Percentiles rank a stretch among this genome's conserved stretches.
Evolutionary conservation across 2,797 vertebrate genomes (phyloP).

Genomic region (Crenuchus spilurus): DNA sequence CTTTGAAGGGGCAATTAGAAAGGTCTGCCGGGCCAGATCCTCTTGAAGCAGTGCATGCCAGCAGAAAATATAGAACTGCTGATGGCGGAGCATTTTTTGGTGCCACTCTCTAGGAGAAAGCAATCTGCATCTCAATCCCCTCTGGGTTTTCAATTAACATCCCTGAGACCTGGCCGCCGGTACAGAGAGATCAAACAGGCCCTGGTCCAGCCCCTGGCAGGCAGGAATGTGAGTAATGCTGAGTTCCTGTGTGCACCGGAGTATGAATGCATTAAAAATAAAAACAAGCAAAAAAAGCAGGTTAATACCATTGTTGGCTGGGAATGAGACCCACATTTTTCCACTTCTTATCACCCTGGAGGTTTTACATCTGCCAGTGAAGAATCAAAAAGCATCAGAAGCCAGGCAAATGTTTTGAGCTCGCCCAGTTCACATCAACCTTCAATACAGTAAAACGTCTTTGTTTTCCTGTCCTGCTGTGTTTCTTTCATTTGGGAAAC

Average conservation of each 20-base stretch:
- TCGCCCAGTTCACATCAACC: background rate
- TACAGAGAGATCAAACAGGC: slow-evolving; percentile 63
- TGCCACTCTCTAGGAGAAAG: slow-evolving; percentile 50
- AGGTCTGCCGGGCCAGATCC: slow-evolving; percentile 20
- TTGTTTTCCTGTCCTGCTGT: background rate
- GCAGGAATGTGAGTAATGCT: slow-evolving; percentile 62
- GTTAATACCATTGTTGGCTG: slow-evolving; percentile 45
- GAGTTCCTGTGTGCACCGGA: slow-evolving; percentile 42
- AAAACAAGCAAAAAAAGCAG: slow-evolving; percentile 49
- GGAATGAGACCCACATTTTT: slow-evolving; percentile 45
- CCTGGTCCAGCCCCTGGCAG: slow-evolving; percentile 45
- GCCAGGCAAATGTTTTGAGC: background rate
- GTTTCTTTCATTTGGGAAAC: slow-evolving; percentile 3
- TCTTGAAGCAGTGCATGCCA: slow-evolving; percentile 25
- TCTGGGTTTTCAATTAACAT: slow-evolving; percentile 64
- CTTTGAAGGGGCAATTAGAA: slow-evolving; percentile 35
- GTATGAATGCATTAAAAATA: slow-evolving; percentile 51
- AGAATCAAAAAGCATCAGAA: slow-evolving; percentile 24
- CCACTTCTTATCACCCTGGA: slow-evolving; percentile 31
- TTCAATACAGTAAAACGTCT: background rate
- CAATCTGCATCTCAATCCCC: slow-evolving; percentile 58
- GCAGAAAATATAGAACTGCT: slow-evolving; percentile 43
- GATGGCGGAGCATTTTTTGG: slow-evolving; percentile 55
- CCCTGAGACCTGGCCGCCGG: slow-evolving; percentile 46
- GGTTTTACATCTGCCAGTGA: slow-evolving; percentile 17